Conservation (phyloP, 2,888 invertebrate genomes). For the Lasius platythorax region DNA sequence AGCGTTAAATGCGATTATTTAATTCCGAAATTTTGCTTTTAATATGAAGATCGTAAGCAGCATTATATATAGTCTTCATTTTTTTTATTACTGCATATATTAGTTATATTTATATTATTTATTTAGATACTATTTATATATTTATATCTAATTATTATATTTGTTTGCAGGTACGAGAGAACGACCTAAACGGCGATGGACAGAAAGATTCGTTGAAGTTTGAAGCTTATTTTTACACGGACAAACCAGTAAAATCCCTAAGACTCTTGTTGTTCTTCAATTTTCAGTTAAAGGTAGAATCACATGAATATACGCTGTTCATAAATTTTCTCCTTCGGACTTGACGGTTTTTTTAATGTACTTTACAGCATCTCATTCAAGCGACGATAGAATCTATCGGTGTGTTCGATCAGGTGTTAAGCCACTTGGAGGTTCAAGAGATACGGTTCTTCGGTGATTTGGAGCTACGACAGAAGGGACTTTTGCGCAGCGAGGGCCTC, state of each 20-base stretch:
- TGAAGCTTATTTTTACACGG: conserved; percentile 80
- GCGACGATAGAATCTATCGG: conserved; percentile 79
- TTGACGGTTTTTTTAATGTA: not conserved
- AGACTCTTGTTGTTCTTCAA: conserved; percentile 82
- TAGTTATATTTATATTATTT: conserved; percentile 23
- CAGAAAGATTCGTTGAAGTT: conserved; percentile 81
- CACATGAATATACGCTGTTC: not conserved
- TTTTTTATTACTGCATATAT: not conserved
- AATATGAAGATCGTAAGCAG: not conserved
- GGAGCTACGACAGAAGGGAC: conserved; percentile 79
- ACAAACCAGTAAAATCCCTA: conserved; percentile 77
- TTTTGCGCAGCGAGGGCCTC: conserved; percentile 76
- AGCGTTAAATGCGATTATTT: not conserved
- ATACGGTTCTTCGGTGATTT: conserved; percentile 81
- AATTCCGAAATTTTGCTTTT: not conserved
- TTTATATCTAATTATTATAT: not conserved
- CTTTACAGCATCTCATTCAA: conserved; percentile 78
- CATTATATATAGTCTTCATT: not conserved
- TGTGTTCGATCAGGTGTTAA: conserved; percentile 77
- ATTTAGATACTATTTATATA: not conserved
- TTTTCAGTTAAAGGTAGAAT: conserved; percentile 80
- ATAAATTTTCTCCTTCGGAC: not conserved
- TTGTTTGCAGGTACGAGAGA: conserved; percentile 78
- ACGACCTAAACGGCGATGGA: conserved; percentile 81
- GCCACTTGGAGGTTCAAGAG: conserved; percentile 77